Conservation (phyloP, 2,888 invertebrate species). For the Drosophila pegasa region DNA sequence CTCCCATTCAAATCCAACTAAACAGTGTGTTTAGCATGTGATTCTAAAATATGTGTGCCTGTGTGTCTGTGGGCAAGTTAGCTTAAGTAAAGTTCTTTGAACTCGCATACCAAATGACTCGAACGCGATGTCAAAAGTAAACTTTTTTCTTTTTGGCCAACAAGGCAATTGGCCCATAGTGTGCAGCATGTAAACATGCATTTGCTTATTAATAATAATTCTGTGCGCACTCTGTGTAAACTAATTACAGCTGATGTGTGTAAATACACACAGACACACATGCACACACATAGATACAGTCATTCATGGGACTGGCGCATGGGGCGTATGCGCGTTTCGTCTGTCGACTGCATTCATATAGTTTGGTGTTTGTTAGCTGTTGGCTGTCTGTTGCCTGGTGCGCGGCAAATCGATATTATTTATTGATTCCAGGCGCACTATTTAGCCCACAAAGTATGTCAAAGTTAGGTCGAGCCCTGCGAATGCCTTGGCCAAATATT, state of each 20-base stretch:
- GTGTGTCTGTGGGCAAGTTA: neutral
- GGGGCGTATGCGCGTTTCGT: slow-evolving; percentile 60
- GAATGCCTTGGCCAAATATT: slow-evolving; percentile 35
- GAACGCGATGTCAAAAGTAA: slow-evolving; percentile 13
- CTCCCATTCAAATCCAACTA: too few species aligned
- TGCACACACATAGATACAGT: slow-evolving; percentile 4
- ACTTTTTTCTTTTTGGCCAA: slow-evolving; percentile 16
- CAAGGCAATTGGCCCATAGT: slow-evolving; percentile 4
- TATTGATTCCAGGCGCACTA: slow-evolving; percentile 60
- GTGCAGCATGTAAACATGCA: slow-evolving; percentile 41
- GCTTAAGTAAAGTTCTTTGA: slow-evolving; percentile 64
- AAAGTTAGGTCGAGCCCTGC: slow-evolving; percentile 69
- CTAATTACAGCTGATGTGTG: slow-evolving; percentile 68
- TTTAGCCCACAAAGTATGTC: slow-evolving; percentile 58
- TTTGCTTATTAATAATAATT: slow-evolving; percentile 64
- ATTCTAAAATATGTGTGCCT: slow-evolving; percentile 30
- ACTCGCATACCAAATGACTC: slow-evolving; percentile 33
- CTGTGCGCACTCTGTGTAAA: slow-evolving; percentile 50
- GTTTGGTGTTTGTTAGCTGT: slow-evolving; percentile 37
- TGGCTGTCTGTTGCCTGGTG: slow-evolving; percentile 41
- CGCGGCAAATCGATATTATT: slow-evolving; percentile 65
- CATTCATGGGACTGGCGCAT: neutral
- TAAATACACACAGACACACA: slow-evolving; percentile 32
- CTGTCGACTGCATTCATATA: slow-evolving; percentile 31
- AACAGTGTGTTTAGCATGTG: neutral